Base-by-base conservation (phyloP, 2,797 vertebrate species). In the Pseudopleuronectes americanus region DNA sequence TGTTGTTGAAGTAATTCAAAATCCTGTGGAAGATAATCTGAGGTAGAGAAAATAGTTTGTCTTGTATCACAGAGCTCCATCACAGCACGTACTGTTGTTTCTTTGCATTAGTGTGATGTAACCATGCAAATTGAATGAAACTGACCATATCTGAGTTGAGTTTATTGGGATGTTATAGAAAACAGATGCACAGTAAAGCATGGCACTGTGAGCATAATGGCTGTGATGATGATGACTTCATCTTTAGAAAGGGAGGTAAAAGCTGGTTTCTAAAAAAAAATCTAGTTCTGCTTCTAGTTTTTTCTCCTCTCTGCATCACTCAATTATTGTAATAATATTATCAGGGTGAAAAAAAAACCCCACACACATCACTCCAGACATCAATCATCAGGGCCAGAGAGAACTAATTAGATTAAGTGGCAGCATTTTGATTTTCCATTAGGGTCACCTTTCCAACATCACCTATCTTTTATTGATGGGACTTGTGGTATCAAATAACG, bases 381-480 rank as follows among this genome's bases (percentile, higher is more conserved):
- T 90, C 80, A 81, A 52, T 90, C 84, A 84, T 68, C 47, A 48
- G 31, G 16, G 26, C 23, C 67, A 66, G 58, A 71, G 47, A 64
- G 23, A 66, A 28, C 45, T 76, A 79, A 87, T 86, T 68, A 28
- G 58, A 80, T 84, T 75, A 55, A 31, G 58, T 59, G 51, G 23
- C 26, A 45, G 54, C 51, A 60, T 80, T 84, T 87, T 31, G 66
- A 87, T 84, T 88, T 87, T 85, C 69, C 77, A 84, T 86, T 87
- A 80, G 68, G 57, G 57, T 78, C 79, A 64, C 80, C 66, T 81
- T 79, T 75, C 57, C 38, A 41, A 74, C 48, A 71, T 51, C 60
- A 76, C 61, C 49, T 68, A 19, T n/a, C 52, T 52, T 38, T 24
- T 72, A 86, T 82, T 64, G 71, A 80, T 58, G 68, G 52, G 36